Evolutionary conservation across 64 coral and sea anemone genomes (phyloP).

Genomic region (Anthopleura sola): DNA sequence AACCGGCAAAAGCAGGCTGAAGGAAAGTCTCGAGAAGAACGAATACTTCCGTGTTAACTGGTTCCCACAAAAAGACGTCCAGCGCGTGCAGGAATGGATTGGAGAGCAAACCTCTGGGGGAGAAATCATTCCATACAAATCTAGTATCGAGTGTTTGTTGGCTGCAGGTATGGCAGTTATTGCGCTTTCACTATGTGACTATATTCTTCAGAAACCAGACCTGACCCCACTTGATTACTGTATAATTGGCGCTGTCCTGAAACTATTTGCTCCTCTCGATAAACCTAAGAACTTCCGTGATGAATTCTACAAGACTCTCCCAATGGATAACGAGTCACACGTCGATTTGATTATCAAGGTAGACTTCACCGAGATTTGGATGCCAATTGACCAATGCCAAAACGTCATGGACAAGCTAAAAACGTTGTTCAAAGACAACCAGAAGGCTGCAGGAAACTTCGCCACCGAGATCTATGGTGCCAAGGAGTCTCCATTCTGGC

Average conservation of each 20-base stretch:
- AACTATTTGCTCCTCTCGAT: conserved; percentile 17
- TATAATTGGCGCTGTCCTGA: conserved; percentile 30
- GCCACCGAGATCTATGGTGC: conserved; percentile 72
- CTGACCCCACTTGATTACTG: neutral
- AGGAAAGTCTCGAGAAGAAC: conserved; percentile 21
- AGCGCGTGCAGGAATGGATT: conserved; percentile 50
- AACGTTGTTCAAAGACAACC: conserved; percentile 39
- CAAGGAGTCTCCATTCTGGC: conserved; percentile 66
- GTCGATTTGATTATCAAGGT: conserved; percentile 49
- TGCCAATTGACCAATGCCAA: conserved; percentile 51
- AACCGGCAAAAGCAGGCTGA: conserved; percentile 29
- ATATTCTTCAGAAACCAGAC: conserved; percentile 30
- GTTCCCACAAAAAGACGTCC: conserved; percentile 62
- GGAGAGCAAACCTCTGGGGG: neutral
- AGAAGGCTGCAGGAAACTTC: conserved; percentile 46
- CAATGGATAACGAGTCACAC: conserved; percentile 61
- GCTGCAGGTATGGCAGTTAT: conserved; percentile 41
- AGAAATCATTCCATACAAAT: conserved; percentile 31
- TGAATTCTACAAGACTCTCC: conserved; percentile 48
- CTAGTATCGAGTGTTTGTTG: neutral
- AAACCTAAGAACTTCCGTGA: conserved; percentile 38
- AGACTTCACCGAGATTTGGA: conserved; percentile 80
- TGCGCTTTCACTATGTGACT: conserved; percentile 29
- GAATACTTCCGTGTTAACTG: conserved; percentile 61
- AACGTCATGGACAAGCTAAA: conserved; percentile 51